Evolutionary conservation across 2,888 invertebrate genomes (phyloP).

Genomic region (Empis livida): DNA sequence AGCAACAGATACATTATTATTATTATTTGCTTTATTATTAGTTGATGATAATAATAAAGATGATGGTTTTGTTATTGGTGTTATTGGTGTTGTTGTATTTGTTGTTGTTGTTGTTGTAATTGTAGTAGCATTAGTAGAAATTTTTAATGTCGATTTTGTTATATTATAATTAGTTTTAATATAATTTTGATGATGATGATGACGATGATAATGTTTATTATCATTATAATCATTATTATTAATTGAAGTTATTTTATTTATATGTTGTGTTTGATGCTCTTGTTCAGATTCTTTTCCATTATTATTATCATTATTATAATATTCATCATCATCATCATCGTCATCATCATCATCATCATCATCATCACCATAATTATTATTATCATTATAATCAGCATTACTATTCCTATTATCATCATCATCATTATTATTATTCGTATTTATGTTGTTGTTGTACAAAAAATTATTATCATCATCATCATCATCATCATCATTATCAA

Average conservation of each 20-base stretch:
- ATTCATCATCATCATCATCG: background rate
- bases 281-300: background rate
- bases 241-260: conserved; percentile 11
- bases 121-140: too few relatives aligned
- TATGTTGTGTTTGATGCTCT: background rate
- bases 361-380: background rate
- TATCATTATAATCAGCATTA: background rate
- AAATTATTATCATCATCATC: conserved; percentile 1
- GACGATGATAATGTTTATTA: conserved; percentile 16
- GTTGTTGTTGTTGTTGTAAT: conserved; percentile 1
- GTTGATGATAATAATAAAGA: conserved; percentile 7
- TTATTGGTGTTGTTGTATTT: conserved; percentile 2
- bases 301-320: conserved; percentile 6
- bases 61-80: background rate
- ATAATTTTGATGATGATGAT: conserved; percentile 11
- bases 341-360: background rate
- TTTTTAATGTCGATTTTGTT: too few relatives aligned
- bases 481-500: conserved; percentile 4
- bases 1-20: background rate
- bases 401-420: background rate
- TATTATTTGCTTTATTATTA: conserved; percentile 1
- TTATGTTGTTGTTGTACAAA: conserved; percentile 5
- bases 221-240: conserved; percentile 11
- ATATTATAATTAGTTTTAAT: conserved; percentile 14
- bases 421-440: background rate